These are phyloP conservation scores for Oncorhynchus gorbuscha DNA, from an alignment of 2,113 vertebrate species.

Conservation along the genomic window DNA sequence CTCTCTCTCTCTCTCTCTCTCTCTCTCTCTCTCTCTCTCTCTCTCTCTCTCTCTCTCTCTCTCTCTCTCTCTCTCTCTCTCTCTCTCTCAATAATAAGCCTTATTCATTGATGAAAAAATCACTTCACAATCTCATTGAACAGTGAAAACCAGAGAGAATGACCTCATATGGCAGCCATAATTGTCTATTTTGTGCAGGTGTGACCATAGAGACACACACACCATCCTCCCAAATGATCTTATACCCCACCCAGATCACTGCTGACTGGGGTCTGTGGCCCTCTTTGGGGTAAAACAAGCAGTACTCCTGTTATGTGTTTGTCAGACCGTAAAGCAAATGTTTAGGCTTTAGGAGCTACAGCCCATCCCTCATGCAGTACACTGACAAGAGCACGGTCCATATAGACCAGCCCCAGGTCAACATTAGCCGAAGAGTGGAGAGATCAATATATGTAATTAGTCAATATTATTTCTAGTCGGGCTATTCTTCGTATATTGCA, in stretches of 20 bases:
- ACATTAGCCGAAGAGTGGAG: constrained; percentile 54
- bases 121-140: too few species aligned
- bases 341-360: constrained; percentile 49
- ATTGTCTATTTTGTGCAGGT: too few species aligned
- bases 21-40: too few species aligned
- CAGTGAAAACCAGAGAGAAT: too few species aligned
- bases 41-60: too few species aligned
- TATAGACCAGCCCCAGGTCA: constrained; percentile 64
- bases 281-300: constrained; percentile 44
- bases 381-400: constrained; percentile 55
- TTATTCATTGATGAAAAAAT: too few species aligned
- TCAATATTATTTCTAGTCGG: constrained; percentile 53
- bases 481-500: constrained; percentile 12
- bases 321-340: constrained; percentile 67
- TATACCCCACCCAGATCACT: not conserved
- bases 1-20: too few species aligned
- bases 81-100: too few species aligned
- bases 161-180: too few species aligned
- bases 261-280: constrained; percentile 13
- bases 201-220: too few species aligned
- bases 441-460: constrained; percentile 47
- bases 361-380: constrained; percentile 53
- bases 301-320: constrained; percentile 38
- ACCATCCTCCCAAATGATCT: too few species aligned
- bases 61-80: too few species aligned